These are phyloP conservation scores for Aptenodytes patagonicus DNA, from an alignment of 2,113 vertebrate genomes.

Conservation along the genomic window DNA sequence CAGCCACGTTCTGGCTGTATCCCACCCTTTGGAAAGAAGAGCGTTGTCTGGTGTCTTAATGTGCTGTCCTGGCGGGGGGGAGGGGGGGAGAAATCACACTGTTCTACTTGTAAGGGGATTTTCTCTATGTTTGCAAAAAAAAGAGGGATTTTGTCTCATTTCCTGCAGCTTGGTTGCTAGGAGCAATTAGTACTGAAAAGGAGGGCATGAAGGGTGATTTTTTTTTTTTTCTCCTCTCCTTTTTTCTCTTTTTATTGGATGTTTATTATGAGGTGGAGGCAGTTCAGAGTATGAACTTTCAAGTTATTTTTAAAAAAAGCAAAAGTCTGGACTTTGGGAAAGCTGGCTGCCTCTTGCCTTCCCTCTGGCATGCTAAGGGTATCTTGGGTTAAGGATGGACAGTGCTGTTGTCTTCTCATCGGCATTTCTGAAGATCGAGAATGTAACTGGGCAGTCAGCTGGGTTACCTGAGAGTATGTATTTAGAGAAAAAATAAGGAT, in stretches of 20 bases:
- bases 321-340: not conserved
- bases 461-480: too few species aligned
- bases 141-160: not conserved
- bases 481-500: not conserved
- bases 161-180: not conserved
- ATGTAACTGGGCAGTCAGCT: not conserved
- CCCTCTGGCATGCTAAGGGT: not conserved
- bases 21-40: not conserved
- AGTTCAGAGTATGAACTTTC: not conserved
- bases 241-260: not conserved
- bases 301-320: not conserved
- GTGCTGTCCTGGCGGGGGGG: not conserved
- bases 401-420: not conserved
- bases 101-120: not conserved
- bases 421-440: not conserved
- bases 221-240: not conserved
- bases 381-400: not conserved
- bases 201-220: rapidly evolving
- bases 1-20: not conserved
- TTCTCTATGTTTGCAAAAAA: not conserved
- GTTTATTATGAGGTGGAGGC: not conserved
- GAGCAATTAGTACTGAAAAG: not conserved
- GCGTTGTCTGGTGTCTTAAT: not conserved
- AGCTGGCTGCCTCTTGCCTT: not conserved
- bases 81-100: not conserved